These are phyloP conservation scores for Crocidura indochinensis DNA, from an alignment of 2,797 vertebrate genomes.

Conservation along the genomic window DNA sequence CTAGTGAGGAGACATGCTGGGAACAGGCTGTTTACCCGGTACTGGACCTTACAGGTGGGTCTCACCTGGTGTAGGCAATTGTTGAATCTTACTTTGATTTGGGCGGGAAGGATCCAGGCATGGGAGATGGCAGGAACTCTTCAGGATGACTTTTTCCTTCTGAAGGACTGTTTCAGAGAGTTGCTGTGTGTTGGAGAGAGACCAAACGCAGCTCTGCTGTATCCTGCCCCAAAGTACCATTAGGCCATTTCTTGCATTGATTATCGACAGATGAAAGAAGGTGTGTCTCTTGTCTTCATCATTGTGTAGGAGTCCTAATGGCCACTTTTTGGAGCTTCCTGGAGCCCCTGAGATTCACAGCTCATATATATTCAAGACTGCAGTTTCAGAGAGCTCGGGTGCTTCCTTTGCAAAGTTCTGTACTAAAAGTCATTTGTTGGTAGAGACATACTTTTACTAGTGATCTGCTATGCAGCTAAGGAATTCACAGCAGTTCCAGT, in stretches of 20 bases:
- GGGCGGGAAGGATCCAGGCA: slow-evolving; percentile 40
- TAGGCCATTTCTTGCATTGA: slow-evolving; percentile 5
- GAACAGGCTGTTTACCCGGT: slow-evolving; percentile 98
- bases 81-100: neutral
- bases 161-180: slow-evolving; percentile 63
- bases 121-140: slow-evolving; percentile 5
- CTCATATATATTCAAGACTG: neutral
- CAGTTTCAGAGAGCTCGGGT: neutral
- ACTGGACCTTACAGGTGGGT: slow-evolving; percentile 91
- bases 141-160: slow-evolving; percentile 48
- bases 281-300: no score
- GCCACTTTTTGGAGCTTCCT: neutral
- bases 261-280: slow-evolving; percentile 25
- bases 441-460: slow-evolving; percentile 20
- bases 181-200: slow-evolving; percentile 22
- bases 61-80: no score
- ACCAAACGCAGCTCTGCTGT: slow-evolving; percentile 40
- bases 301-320: no score
- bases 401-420: slow-evolving; percentile 8
- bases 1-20: slow-evolving; percentile 97
- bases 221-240: slow-evolving; percentile 5
- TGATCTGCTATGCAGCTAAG: slow-evolving; percentile 8
- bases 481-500: slow-evolving; percentile 41
- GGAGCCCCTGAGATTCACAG: neutral
- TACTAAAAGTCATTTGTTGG: slow-evolving; percentile 34